Percentiles rank a stretch among this genome's conserved stretches.
Conservation (phyloP, 2,888 invertebrate species). For the Xiphydria camelus region DNA sequence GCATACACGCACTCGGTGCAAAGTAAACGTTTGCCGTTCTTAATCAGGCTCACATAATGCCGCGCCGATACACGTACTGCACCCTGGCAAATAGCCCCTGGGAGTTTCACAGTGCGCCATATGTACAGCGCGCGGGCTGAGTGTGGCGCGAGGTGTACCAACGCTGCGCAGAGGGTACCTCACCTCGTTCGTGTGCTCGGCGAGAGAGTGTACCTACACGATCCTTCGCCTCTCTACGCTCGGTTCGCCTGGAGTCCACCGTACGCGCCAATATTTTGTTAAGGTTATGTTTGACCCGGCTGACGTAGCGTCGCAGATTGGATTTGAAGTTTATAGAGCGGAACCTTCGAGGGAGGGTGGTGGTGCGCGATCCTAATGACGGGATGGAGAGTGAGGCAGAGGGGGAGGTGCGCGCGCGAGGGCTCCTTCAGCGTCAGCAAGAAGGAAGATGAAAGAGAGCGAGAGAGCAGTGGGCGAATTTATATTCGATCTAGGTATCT, state of each 20-base stretch:
- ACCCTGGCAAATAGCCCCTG: conserved; percentile 50
- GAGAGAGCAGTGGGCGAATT: conserved; percentile 3
- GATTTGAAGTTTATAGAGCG: conserved; percentile 56
- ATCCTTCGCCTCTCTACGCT: no score
- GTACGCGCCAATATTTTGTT: conserved; percentile 54
- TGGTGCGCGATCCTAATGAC: neutral
- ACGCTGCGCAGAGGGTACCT: conserved; percentile 7
- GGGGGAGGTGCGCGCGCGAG: no score
- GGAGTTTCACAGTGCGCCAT: conserved; percentile 45
- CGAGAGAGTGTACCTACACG: conserved; percentile 8
- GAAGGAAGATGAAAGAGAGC: no score
- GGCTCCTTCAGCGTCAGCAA: no score
- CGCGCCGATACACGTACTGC: conserved; percentile 40
- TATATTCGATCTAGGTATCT: neutral
- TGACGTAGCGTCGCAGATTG: conserved; percentile 55
- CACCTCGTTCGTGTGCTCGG: conserved; percentile 1
- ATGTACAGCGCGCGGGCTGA: no score
- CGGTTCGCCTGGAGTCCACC: no score
- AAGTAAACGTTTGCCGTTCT: conserved; percentile 56
- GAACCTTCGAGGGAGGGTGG: conserved; percentile 38
- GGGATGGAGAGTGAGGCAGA: no score
- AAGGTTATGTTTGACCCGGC: conserved; percentile 44
- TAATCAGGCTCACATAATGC: conserved; percentile 57
- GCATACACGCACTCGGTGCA: conserved; percentile 31
- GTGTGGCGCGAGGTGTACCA: no score